Evolutionary conservation across 2,113 vertebrate genomes (phyloP), one percentile per base, ranked within the genome.

Genomic region (Scomber colias): DNA sequence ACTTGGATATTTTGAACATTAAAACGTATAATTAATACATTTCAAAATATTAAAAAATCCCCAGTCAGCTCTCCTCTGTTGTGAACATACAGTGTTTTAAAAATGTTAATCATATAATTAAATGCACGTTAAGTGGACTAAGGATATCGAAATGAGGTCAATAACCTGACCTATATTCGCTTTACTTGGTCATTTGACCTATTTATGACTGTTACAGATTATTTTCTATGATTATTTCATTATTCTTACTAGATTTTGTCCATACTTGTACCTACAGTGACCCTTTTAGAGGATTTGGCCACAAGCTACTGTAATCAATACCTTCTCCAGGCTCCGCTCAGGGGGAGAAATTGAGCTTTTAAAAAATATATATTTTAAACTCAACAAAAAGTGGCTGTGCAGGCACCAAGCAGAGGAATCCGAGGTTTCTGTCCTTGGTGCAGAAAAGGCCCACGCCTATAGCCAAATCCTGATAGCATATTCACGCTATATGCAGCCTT

Each of bases 401-500:
- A 27, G 17, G 11, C n/a, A 63, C 15, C 16, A 17, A 77, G 76
- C 79, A 63, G 46, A 81, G 73, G 79, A 77, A 85, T 80, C 49
- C 61, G 5, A 0, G 0, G 0, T 70, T 79, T 79, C 31, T 76
- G 84, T 78, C 67, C 70, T 66, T 71, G 60, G 35, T 87, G 77
- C 79, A 82, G 75, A 80, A 78, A 77, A 81, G 54, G 71, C 64
- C 64, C 19, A 48, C 73, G 35, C 60, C 65, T 78, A 14, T 45
- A 55, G 75, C 57, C 51, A 69, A 62, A 80, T 44, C 45, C 69
- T 66, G 77, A 88, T 77, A 83, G 44, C 70, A 79, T 55, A 75
- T 87, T 79, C 74, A 78, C 57, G 49, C 69, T 54, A 70, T 75
- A 71, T 73, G 63, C 81, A 71, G 14, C 74, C 56, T 90, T 87